phyloP scores from a whole-genome alignment of 1,140 invertebrate genomes.

The Caerostris extrusa region DNA sequence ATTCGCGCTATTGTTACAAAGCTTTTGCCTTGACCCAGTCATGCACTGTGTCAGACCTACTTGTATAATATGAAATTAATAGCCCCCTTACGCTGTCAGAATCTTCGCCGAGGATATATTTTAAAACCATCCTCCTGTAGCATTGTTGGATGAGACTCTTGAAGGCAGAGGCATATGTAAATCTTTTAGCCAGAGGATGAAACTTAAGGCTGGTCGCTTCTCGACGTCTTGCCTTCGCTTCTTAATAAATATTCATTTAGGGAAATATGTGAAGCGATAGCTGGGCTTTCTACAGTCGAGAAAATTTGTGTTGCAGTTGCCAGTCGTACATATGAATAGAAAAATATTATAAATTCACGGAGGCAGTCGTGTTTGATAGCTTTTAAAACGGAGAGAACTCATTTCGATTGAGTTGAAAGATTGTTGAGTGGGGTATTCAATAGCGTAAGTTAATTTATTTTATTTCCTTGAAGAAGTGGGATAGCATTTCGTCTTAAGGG shows the following conservation, averaged over 20 bases:
- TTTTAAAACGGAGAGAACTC: neutral
- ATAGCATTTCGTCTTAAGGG: neutral
- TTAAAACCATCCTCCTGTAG: neutral
- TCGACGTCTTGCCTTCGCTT: neutral
- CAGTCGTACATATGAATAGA: neutral
- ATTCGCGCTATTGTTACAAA: neutral
- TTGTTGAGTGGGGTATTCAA: neutral
- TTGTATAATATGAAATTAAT: conserved; percentile 8
- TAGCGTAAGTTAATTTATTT: neutral
- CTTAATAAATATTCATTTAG: conserved; percentile 23
- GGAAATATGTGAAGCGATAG: neutral
- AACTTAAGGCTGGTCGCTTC: neutral
- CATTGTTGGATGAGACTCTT: conserved; percentile 23
- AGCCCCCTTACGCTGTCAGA: neutral
- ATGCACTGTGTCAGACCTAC: neutral
- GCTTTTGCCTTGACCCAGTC: neutral
- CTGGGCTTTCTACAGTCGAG: neutral
- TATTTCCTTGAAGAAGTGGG: neutral
- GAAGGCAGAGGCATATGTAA: neutral
- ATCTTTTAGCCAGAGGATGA: neutral
- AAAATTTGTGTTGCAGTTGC: neutral
- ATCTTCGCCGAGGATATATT: neutral
- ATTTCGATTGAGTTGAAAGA: neutral
- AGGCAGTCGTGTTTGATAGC: neutral
- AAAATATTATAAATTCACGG: conserved; percentile 2